Percentiles rank a stretch among this genome's conserved stretches.
These are phyloP conservation scores for Nomada hirtipes DNA, from an alignment of 2,888 invertebrate species.

Conservation along the genomic window DNA sequence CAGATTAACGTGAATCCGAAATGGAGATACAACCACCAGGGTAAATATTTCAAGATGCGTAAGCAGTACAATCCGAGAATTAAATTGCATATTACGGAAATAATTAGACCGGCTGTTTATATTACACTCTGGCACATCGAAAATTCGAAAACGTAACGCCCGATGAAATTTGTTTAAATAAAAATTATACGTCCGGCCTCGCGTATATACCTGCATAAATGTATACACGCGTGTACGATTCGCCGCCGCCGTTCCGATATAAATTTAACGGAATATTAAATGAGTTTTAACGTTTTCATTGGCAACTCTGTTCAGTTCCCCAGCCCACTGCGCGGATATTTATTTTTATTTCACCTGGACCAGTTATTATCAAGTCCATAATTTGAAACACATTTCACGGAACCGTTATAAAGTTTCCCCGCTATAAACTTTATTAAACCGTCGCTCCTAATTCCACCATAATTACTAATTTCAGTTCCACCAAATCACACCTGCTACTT, in stretches of 20 bases:
- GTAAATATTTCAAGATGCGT: constrained; percentile 55
- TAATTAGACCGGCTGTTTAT: constrained; percentile 56
- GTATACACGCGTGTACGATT: neutral
- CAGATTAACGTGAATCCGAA: constrained; percentile 46
- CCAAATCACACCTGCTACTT: too few relatives aligned
- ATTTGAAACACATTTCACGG: constrained; percentile 7
- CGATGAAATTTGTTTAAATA: constrained; percentile 49
- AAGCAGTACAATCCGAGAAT: constrained; percentile 52
- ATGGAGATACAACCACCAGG: constrained; percentile 34
- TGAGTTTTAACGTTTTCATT: constrained; percentile 29
- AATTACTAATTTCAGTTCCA: too few relatives aligned
- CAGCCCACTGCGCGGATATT: neutral
- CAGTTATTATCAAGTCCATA: constrained; percentile 33
- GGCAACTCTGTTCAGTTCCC: constrained; percentile 21
- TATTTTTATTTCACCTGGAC: constrained; percentile 6
- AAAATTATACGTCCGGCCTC: constrained; percentile 27
- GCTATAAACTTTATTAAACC: neutral
- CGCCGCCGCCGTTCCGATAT: constrained; percentile 16
- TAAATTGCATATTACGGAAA: constrained; percentile 56
- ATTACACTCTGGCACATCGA: constrained; percentile 44
- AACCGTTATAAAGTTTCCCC: neutral
- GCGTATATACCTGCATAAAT: neutral
- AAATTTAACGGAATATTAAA: constrained; percentile 41
- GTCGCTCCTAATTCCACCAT: neutral
- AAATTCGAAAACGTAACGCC: constrained; percentile 38